Conservation (phyloP, 2,797 vertebrate genomes). For the Spheniscus humboldti region DNA sequence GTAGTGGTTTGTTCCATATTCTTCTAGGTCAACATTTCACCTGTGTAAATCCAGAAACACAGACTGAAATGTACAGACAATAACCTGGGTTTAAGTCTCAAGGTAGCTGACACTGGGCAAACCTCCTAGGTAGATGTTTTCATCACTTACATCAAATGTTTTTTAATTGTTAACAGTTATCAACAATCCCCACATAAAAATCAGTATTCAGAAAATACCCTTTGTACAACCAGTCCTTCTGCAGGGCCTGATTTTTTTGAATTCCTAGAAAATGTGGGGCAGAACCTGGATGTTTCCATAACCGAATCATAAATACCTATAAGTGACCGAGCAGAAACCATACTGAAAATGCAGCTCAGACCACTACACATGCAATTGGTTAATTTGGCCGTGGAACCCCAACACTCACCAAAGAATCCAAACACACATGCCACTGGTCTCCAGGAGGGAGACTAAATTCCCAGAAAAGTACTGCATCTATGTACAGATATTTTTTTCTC, state of each 20-base stretch:
- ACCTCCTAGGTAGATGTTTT: constrained; percentile 42
- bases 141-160: constrained; percentile 37
- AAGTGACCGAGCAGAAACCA: background rate
- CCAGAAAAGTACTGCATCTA: background rate
- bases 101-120: background rate
- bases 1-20: constrained; percentile 71
- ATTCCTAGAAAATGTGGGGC: background rate
- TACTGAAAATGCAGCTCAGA: background rate
- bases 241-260: background rate
- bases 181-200: background rate
- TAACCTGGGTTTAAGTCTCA: constrained; percentile 56
- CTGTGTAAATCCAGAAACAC: constrained; percentile 72
- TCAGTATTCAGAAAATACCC: background rate
- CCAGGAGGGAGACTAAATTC: background rate
- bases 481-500: background rate
- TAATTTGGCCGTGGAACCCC: background rate
- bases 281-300: background rate
- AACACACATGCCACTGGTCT: background rate
- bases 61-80: constrained; percentile 37
- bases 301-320: background rate
- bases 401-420: background rate
- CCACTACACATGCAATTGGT: background rate
- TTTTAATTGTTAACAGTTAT: constrained; percentile 51
- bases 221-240: background rate
- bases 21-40: constrained; percentile 74